Percentiles rank a stretch among this genome's conserved stretches.
phyloP scores from a whole-genome alignment of 1,140 invertebrate species.

The Acyrthosiphon pisum region DNA sequence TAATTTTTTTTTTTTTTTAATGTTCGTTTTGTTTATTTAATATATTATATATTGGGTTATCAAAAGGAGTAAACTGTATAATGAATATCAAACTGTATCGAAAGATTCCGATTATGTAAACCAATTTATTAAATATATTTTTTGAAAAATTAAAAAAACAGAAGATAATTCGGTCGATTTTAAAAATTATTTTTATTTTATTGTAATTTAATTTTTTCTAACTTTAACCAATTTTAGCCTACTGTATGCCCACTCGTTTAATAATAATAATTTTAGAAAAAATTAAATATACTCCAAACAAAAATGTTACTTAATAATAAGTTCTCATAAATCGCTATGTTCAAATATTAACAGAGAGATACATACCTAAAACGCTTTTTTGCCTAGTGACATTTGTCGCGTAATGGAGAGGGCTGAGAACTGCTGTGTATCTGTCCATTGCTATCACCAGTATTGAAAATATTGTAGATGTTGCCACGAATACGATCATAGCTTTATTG shows the following conservation, averaged over 20 bases:
- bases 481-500: conserved; percentile 64
- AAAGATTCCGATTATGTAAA: too few relatives aligned
- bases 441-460: conserved; percentile 68
- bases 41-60: too few relatives aligned
- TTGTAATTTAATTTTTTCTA: too few relatives aligned
- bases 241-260: not conserved
- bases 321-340: not conserved
- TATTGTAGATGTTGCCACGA: conserved; percentile 66
- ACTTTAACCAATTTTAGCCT: too few relatives aligned
- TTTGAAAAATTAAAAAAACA: too few relatives aligned
- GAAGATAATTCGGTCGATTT: too few relatives aligned
- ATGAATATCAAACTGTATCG: too few relatives aligned
- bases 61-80: too few relatives aligned
- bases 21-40: too few relatives aligned
- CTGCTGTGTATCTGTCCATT: conserved; percentile 67
- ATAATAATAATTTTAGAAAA: not conserved
- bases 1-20: too few relatives aligned
- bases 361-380: conserved; percentile 60
- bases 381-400: conserved; percentile 66
- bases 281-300: not conserved
- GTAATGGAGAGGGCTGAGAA: conserved; percentile 68
- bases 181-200: too few relatives aligned
- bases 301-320: not conserved
- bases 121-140: too few relatives aligned
- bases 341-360: not conserved